Evolutionary conservation across 2,113 vertebrate species (phyloP).

Genomic region (Rhagologus leucostigma): DNA sequence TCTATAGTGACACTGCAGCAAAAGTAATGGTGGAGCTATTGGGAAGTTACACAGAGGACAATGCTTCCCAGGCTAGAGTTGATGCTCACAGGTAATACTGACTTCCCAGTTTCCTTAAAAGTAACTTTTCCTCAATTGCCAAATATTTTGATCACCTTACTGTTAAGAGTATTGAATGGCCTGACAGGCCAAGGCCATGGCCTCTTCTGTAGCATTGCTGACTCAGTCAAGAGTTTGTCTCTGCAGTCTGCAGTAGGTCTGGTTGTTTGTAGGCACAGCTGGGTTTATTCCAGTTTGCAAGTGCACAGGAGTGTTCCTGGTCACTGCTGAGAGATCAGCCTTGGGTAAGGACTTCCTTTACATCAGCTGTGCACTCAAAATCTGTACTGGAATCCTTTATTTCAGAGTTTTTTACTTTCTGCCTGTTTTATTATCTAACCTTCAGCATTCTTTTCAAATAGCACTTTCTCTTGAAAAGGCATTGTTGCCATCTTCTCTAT

Average conservation of each 20-base stretch:
- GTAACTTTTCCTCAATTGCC: neutral
- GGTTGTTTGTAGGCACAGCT: neutral
- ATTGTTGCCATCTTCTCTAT: neutral
- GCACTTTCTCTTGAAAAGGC: neutral
- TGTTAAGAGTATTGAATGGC: fast-evolving
- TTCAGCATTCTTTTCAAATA: neutral
- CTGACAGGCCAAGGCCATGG: neutral
- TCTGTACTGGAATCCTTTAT: neutral
- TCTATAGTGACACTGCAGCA: constrained; percentile 87
- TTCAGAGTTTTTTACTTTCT: neutral
- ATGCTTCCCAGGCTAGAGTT: constrained; percentile 93
- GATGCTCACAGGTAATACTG: constrained; percentile 90
- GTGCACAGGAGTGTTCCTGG: neutral
- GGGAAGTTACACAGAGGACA: constrained; percentile 98
- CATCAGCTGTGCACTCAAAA: neutral
- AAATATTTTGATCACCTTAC: neutral
- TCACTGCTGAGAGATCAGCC: neutral
- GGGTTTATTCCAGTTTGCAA: neutral
- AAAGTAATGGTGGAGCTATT: constrained; percentile 98
- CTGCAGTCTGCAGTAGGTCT: neutral
- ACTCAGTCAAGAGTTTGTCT: neutral
- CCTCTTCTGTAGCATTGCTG: neutral
- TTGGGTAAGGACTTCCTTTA: fast-evolving
- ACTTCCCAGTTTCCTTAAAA: neutral
- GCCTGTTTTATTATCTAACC: neutral